phyloP scores from a whole-genome alignment of 2,888 invertebrate species.

The Protophormia terraenovae region DNA sequence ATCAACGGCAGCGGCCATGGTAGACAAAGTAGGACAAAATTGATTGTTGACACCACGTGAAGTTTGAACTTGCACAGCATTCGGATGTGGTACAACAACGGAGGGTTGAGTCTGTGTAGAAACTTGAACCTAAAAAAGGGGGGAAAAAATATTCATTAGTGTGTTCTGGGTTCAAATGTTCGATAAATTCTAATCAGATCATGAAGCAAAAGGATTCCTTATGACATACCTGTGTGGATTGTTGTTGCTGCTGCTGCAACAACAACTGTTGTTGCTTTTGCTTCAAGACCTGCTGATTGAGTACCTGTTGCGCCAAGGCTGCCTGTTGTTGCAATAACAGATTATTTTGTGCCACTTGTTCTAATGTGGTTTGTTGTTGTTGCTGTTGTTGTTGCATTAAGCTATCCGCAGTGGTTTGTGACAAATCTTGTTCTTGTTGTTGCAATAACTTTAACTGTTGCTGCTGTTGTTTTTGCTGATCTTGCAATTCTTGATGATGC shows the following conservation, averaged over 20 bases:
- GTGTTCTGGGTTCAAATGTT: neutral
- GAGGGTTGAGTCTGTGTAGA: constrained; percentile 84
- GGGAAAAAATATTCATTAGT: neutral
- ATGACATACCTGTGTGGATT: constrained; percentile 72
- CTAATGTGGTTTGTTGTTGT: constrained; percentile 75
- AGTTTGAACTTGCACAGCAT: constrained; percentile 61
- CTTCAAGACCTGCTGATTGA: constrained; percentile 75
- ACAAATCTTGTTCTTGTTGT: constrained; percentile 73
- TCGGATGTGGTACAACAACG: constrained; percentile 76
- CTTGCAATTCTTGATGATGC: constrained; percentile 72
- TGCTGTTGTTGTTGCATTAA: constrained; percentile 74
- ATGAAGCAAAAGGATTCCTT: no score
- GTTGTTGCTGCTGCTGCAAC: constrained; percentile 80
- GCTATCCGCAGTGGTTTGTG: constrained; percentile 72
- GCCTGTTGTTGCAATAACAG: constrained; percentile 77
- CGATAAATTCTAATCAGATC: no score
- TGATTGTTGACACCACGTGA: constrained; percentile 71
- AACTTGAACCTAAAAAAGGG: constrained; percentile 84
- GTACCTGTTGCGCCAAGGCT: constrained; percentile 74
- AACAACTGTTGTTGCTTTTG: constrained; percentile 82
- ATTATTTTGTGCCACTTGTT: constrained; percentile 79
- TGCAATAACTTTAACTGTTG: constrained; percentile 74
- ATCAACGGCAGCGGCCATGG: constrained; percentile 71
- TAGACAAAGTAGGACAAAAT: constrained; percentile 74
- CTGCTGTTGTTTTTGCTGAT: constrained; percentile 73